Conservation (phyloP, 2,113 vertebrate genomes). For the Grus americana region DNA sequence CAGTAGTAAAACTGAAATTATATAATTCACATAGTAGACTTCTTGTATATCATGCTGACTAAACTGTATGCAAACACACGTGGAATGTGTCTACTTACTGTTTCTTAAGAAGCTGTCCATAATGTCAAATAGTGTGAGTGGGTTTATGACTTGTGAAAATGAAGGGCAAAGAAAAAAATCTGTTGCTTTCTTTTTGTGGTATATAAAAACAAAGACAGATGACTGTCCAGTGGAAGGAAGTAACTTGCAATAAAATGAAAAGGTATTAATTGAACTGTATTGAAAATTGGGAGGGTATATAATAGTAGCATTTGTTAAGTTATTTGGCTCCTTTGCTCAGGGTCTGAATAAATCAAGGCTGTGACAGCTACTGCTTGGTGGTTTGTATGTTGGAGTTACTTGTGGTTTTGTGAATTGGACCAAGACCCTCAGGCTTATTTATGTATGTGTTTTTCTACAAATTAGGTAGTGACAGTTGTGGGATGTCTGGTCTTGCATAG, state of each 20-base stretch:
- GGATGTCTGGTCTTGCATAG: neutral
- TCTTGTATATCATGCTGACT: neutral
- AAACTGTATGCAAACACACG: fast-evolving
- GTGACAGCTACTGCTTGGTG: neutral
- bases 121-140: neutral
- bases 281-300: neutral
- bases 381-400: neutral
- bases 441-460: neutral
- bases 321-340: neutral
- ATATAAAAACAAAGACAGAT: neutral
- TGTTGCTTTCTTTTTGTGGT: neutral
- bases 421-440: neutral
- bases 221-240: neutral
- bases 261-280: neutral
- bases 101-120: neutral
- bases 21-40: neutral
- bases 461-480: neutral
- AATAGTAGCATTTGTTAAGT: neutral
- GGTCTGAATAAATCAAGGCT: neutral
- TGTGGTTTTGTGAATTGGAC: neutral
- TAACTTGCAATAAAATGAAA: neutral
- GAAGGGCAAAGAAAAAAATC: neutral
- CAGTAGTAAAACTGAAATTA: neutral
- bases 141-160: neutral
- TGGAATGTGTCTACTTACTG: neutral